Conservation (phyloP, 1,140 invertebrate genomes). For the Rhopalosiphum maidis region DNA sequence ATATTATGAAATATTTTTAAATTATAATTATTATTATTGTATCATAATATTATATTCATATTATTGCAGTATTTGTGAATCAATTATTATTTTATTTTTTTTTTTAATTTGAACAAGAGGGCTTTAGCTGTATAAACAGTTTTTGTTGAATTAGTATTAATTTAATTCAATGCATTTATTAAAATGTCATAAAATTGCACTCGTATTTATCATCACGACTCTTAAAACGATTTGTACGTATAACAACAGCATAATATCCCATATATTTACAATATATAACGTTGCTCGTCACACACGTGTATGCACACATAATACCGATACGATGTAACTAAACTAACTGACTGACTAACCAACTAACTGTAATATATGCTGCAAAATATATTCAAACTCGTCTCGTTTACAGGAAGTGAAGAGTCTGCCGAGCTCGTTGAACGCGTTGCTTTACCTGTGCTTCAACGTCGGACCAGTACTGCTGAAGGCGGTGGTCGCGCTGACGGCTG, state of each 20-base stretch:
- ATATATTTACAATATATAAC: too few relatives aligned
- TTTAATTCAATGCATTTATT: background rate
- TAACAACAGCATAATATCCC: too few relatives aligned
- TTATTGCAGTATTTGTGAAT: background rate
- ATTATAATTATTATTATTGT: background rate
- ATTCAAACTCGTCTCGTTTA: background rate
- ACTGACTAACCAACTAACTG: too few relatives aligned
- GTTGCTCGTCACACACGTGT: too few relatives aligned
- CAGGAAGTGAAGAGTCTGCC: slow-evolving; percentile 59
- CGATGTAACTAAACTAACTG: too few relatives aligned
- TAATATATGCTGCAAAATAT: background rate
- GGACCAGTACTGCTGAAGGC: slow-evolving; percentile 52
- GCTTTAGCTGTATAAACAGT: background rate
- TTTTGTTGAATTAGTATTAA: background rate
- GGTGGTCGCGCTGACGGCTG: background rate
- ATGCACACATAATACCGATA: too few relatives aligned
- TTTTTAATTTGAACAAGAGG: background rate
- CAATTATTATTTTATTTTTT: background rate
- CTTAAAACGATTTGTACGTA: too few relatives aligned
- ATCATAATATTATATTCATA: too few relatives aligned
- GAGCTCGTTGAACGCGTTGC: slow-evolving; percentile 56
- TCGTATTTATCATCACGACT: too few relatives aligned
- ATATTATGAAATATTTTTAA: background rate
- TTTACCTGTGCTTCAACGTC: slow-evolving; percentile 59
- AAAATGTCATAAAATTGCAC: background rate